phyloP scores from a whole-genome alignment of 2,888 invertebrate genomes.

The Platycheirus albimanus region DNA sequence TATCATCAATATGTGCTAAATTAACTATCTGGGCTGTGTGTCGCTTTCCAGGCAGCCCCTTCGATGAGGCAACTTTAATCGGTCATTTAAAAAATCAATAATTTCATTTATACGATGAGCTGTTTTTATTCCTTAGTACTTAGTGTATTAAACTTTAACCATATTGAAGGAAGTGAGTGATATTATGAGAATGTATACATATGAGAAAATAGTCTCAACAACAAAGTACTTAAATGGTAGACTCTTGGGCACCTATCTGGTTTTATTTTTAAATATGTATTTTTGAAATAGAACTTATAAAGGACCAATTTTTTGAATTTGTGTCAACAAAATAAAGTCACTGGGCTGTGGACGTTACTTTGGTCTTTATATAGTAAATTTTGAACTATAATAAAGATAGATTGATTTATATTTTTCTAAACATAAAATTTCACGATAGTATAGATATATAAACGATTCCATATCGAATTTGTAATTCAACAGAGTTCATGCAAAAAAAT shows the following conservation, averaged over 20 bases:
- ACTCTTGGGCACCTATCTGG: background rate
- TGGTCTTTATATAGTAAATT: too few species aligned
- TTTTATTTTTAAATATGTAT: background rate
- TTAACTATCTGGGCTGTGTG: background rate
- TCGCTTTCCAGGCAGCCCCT: background rate
- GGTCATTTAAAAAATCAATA: slow-evolving; percentile 65
- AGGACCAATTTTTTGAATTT: too few species aligned
- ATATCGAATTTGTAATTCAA: too few species aligned
- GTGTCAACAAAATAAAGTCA: too few species aligned
- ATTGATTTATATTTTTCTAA: too few species aligned
- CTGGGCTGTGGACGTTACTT: too few species aligned
- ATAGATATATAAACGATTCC: too few species aligned
- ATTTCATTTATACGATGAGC: slow-evolving; percentile 22
- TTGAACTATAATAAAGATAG: too few species aligned
- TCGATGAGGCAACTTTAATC: slow-evolving; percentile 47
- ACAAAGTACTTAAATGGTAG: background rate
- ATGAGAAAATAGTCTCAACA: background rate
- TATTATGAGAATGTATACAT: background rate
- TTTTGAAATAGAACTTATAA: background rate
- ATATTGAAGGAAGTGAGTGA: background rate
- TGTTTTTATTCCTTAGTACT: too few species aligned
- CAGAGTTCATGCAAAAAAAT: too few species aligned
- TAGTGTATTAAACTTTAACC: background rate
- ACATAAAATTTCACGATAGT: too few species aligned
- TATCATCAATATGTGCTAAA: background rate